Conservation (phyloP, 2,113 vertebrate species). For the Indicator maculatus region DNA sequence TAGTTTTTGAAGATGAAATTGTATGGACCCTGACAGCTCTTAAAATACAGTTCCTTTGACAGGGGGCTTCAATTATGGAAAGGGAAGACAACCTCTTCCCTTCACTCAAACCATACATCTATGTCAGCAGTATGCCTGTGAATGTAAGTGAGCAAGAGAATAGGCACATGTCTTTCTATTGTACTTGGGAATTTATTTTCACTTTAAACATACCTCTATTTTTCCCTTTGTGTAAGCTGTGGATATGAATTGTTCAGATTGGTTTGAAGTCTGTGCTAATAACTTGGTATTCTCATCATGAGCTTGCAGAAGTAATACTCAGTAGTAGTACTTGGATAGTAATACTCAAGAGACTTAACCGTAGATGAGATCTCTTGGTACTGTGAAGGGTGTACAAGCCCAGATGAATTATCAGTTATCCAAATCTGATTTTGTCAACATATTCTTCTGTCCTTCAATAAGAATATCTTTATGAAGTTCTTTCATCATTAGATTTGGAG, state of each 20-base stretch:
- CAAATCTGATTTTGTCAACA: not conserved
- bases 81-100: not conserved
- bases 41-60: not conserved
- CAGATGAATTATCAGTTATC: not conserved
- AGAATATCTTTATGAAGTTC: not conserved
- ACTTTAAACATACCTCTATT: not conserved
- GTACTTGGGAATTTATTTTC: not conserved
- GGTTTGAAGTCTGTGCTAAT: not conserved
- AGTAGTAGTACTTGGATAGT: too few relatives aligned
- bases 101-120: not conserved
- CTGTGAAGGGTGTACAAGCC: not conserved
- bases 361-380: not conserved
- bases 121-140: not conserved
- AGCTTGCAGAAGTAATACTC: not conserved
- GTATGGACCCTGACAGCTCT: not conserved
- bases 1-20: not conserved
- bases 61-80: not conserved
- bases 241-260: not conserved
- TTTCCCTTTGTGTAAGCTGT: not conserved
- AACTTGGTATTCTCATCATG: not conserved
- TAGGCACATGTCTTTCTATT: rapidly evolving
- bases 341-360: not conserved
- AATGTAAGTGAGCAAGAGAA: not conserved
- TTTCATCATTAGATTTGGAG: not conserved
- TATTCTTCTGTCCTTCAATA: not conserved